phyloP scores from a whole-genome alignment of 2,797 vertebrate genomes.

The Crocodylus rhombifer region DNA sequence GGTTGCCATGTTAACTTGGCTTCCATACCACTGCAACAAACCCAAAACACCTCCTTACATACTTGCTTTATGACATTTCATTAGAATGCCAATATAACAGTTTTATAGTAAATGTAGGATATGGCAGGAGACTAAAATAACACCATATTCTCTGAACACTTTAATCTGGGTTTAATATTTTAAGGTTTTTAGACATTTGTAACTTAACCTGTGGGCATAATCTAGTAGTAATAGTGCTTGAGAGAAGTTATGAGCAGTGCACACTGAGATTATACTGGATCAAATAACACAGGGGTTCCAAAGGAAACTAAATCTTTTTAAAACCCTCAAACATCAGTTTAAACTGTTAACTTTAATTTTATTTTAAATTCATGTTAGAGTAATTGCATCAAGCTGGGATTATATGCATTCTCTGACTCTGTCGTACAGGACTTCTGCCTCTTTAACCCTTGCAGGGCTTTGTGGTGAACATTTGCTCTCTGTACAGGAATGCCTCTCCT shows the following conservation, averaged over 20 bases:
- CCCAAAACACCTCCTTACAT: slow-evolving; percentile 87
- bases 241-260: slow-evolving; percentile 78
- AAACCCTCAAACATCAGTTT: slow-evolving; percentile 85
- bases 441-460: slow-evolving; percentile 76
- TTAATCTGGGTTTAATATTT: slow-evolving; percentile 86
- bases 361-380: slow-evolving; percentile 85
- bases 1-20: slow-evolving; percentile 87
- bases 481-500: slow-evolving; percentile 9
- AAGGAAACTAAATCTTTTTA: slow-evolving; percentile 86
- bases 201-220: slow-evolving; percentile 83
- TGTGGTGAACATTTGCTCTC: slow-evolving; percentile 8
- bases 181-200: slow-evolving; percentile 83
- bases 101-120: slow-evolving; percentile 84
- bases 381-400: slow-evolving; percentile 86
- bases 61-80: slow-evolving; percentile 87
- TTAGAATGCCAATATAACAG: slow-evolving; percentile 84
- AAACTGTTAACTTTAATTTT: slow-evolving; percentile 88
- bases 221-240: slow-evolving; percentile 83
- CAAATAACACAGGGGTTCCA: slow-evolving; percentile 84
- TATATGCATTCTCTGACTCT: slow-evolving; percentile 73
- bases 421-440: slow-evolving; percentile 43
- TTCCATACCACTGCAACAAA: slow-evolving; percentile 79
- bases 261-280: slow-evolving; percentile 83
- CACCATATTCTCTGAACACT: slow-evolving; percentile 81
- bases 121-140: slow-evolving; percentile 87